Evolutionary conservation across 2,113 vertebrate genomes (phyloP).

Genomic region (Loxodonta africana): DNA sequence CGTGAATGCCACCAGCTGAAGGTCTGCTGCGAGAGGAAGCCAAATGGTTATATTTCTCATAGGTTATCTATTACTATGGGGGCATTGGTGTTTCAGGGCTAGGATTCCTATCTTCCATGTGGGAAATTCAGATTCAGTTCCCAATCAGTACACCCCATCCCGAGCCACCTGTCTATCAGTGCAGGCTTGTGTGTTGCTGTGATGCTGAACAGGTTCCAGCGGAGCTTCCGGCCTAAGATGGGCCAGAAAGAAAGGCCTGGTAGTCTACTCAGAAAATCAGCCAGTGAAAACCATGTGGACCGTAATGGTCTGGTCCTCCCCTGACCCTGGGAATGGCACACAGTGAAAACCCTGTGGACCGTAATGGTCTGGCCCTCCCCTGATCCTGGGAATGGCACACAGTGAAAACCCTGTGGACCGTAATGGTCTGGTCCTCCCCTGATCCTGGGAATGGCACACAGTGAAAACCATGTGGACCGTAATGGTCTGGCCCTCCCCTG

Average conservation of each 20-base stretch:
- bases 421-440: not conserved
- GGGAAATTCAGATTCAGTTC: not conserved
- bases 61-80: not conserved
- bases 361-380: not conserved
- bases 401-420: not conserved
- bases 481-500: too few species aligned
- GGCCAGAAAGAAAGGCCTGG: not conserved
- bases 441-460: not conserved
- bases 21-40: not conserved
- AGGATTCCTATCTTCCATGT: not conserved
- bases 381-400: not conserved
- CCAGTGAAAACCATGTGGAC: not conserved
- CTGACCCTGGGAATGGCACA: not conserved
- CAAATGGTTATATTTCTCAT: not conserved
- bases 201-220: not conserved
- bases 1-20: not conserved
- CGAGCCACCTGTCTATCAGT: not conserved
- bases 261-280: not conserved
- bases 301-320: not conserved
- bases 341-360: not conserved
- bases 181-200: not conserved
- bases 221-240: not conserved
- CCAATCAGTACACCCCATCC: not conserved
- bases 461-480: too few species aligned
- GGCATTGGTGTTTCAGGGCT: not conserved